phyloP scores from a whole-genome alignment of 2,797 vertebrate species.

The Pipistrellus nathusii region DNA sequence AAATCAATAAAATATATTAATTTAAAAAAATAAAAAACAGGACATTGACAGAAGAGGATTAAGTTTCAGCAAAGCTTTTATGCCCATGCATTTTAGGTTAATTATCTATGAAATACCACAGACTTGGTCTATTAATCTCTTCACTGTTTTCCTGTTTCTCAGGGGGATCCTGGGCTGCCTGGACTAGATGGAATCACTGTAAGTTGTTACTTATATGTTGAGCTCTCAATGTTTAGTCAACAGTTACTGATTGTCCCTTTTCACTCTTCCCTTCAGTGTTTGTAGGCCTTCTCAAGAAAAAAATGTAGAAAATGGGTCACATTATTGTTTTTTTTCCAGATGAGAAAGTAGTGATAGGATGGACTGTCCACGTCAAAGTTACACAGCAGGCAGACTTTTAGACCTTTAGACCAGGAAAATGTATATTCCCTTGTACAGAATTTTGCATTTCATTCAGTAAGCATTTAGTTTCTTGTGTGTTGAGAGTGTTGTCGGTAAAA shows the following conservation, averaged over 20 bases:
- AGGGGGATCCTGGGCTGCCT: conserved; percentile 89
- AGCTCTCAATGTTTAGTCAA: not conserved
- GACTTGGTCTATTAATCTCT: conserved; percentile 45
- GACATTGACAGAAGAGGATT: not conserved
- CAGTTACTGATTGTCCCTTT: not conserved
- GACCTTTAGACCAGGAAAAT: conserved; percentile 4
- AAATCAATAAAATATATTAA: no score
- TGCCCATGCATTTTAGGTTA: not conserved
- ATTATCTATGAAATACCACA: conserved; percentile 50
- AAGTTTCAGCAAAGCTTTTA: conserved; percentile 20
- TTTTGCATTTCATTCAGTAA: conserved; percentile 40
- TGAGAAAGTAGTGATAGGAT: conserved; percentile 31
- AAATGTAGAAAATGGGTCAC: not conserved
- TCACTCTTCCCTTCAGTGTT: not conserved
- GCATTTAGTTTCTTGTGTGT: conserved; percentile 31
- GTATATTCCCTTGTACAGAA: not conserved
- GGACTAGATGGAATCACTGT: conserved; percentile 90
- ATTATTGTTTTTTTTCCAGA: conserved; percentile 45
- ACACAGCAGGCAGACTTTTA: not conserved
- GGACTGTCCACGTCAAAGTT: not conserved
- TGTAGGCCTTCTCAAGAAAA: not conserved
- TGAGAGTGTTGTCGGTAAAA: not conserved
- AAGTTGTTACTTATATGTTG: conserved; percentile 82
- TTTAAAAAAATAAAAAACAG: not conserved
- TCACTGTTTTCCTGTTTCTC: conserved; percentile 71